Conservation (phyloP, 2,888 invertebrate genomes). For the Dryobotodes eremita region DNA sequence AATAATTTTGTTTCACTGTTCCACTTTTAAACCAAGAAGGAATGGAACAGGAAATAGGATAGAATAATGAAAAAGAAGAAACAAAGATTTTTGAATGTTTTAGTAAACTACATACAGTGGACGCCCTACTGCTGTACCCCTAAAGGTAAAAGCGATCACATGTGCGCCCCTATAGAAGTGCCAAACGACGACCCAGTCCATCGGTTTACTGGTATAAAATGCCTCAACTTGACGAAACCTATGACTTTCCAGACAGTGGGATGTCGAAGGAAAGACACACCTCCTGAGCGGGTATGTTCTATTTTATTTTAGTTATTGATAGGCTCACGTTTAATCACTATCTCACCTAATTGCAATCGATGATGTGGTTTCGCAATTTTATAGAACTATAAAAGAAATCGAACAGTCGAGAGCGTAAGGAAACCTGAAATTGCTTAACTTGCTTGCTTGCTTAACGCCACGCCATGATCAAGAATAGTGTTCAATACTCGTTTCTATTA, state of each 20-base stretch:
- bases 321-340: background rate
- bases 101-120: constrained; percentile 57
- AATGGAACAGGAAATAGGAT: background rate
- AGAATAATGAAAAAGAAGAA: background rate
- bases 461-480: background rate
- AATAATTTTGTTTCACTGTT: background rate
- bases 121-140: constrained; percentile 58
- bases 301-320: background rate
- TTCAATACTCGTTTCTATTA: background rate
- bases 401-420: background rate
- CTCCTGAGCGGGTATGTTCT: constrained; percentile 21
- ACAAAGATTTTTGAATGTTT: constrained; percentile 13
- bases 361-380: background rate
- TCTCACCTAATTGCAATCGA: background rate
- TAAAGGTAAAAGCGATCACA: constrained; percentile 64
- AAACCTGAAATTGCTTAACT: background rate
- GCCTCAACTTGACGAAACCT: constrained; percentile 73
- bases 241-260: constrained; percentile 61
- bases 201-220: constrained; percentile 70
- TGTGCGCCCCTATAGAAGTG: constrained; percentile 68
- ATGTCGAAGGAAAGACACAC: constrained; percentile 21
- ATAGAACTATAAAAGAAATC: background rate
- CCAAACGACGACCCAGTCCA: constrained; percentile 73
- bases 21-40: background rate
- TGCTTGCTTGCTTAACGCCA: background rate